Conservation (phyloP, 2,113 vertebrate genomes). For the Anarhynchus alexandrinus region DNA sequence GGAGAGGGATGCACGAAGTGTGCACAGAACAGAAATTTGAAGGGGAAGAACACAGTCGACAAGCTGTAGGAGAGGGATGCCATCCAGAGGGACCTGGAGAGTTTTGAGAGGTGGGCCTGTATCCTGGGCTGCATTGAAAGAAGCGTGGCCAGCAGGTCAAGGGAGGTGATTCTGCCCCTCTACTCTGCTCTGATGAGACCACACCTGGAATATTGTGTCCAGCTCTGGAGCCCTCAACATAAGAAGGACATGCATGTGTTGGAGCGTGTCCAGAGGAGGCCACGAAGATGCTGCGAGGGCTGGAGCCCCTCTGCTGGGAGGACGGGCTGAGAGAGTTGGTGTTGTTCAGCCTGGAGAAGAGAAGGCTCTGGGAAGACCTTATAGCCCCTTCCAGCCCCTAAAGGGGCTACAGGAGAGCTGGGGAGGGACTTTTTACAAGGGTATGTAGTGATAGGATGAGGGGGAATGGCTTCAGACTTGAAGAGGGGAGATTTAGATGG, state of each 20-base stretch:
- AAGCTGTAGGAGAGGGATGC: too few relatives aligned
- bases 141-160: fast-evolving
- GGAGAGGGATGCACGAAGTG: fast-evolving
- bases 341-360: not conserved
- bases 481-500: too few relatives aligned
- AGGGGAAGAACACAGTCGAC: not conserved
- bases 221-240: not conserved
- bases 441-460: too few relatives aligned
- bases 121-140: not conserved
- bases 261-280: not conserved
- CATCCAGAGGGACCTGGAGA: too few relatives aligned
- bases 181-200: not conserved
- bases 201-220: not conserved
- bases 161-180: not conserved
- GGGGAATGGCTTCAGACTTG: too few relatives aligned
- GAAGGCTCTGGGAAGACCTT: not conserved
- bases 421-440: too few relatives aligned
- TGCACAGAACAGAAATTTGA: not conserved
- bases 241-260: not conserved
- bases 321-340: not conserved
- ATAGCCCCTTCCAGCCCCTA: too few relatives aligned
- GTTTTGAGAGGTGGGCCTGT: too few relatives aligned
- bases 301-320: not conserved
- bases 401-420: too few relatives aligned
- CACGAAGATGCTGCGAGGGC: too few relatives aligned